A percentile compares a stretch with the other conserved stretches of the same genome.
Evolutionary conservation across 1,140 invertebrate genomes (phyloP).

Genomic region (Plectrocnemia conspersa): DNA sequence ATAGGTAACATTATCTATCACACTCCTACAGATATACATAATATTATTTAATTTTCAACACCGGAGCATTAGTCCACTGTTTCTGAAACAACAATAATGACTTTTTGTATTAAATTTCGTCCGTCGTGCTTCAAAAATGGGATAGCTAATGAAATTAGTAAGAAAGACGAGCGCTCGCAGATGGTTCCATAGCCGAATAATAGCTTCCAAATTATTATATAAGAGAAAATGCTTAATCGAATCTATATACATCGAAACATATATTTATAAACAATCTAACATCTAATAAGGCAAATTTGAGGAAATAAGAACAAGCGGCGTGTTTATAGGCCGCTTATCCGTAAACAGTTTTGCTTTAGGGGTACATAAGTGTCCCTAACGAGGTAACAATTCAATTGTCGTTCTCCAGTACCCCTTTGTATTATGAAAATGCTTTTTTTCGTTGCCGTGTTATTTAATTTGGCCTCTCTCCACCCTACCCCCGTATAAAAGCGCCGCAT

Average conservation of each 20-base stretch:
- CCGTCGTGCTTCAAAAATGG: constrained; percentile 36
- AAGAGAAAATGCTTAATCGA: too few relatives aligned
- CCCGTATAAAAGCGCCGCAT: not conserved
- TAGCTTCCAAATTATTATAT: not conserved
- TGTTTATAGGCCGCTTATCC: constrained; percentile 16
- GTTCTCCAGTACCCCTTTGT: constrained; percentile 28
- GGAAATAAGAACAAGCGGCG: too few relatives aligned
- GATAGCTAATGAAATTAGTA: constrained; percentile 35
- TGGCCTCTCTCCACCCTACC: constrained; percentile 8
- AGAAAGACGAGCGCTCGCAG: constrained; percentile 29
- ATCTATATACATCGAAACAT: too few relatives aligned
- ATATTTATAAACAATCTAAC: too few relatives aligned
- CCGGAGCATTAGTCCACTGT: too few relatives aligned
- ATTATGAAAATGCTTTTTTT: constrained; percentile 32
- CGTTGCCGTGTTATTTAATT: constrained; percentile 28
- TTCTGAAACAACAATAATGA: constrained; percentile 22
- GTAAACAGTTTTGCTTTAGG: constrained; percentile 23
- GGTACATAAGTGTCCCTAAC: constrained; percentile 30
- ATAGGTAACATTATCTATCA: too few relatives aligned
- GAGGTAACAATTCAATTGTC: constrained; percentile 30
- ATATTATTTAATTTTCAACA: too few relatives aligned
- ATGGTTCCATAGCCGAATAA: constrained; percentile 15
- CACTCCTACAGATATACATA: too few relatives aligned
- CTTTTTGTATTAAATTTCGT: constrained; percentile 37
- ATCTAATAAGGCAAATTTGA: too few relatives aligned